Conservation (phyloP, 2,797 vertebrate genomes). For the Takifugu rubripes region DNA sequence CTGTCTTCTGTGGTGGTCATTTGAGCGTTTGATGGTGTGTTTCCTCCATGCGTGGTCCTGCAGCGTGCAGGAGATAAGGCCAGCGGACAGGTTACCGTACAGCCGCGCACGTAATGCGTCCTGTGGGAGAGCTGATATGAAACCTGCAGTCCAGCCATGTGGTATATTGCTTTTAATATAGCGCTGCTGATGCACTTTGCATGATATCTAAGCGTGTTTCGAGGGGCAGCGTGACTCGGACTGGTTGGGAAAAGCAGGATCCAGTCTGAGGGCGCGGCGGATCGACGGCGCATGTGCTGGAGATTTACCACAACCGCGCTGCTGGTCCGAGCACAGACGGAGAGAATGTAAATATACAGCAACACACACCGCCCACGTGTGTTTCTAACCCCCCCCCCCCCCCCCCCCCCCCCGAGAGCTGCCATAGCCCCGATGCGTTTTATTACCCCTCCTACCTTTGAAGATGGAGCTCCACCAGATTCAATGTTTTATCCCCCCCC, state of each 20-base stretch:
- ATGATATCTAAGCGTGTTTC: slow-evolving; percentile 50
- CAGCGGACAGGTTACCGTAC: slow-evolving; percentile 54
- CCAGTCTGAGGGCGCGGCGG: slow-evolving; percentile 7
- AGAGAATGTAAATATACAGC: too few species aligned
- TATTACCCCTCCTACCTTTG: slow-evolving; percentile 11
- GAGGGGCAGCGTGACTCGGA: slow-evolving; percentile 41
- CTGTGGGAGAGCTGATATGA: slow-evolving; percentile 57
- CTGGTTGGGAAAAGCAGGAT: slow-evolving; percentile 50
- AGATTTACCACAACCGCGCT: slow-evolving; percentile 16
- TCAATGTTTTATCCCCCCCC: too few species aligned
- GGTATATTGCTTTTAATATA: slow-evolving; percentile 70
- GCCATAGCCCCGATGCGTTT: background rate
- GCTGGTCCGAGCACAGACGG: too few species aligned
- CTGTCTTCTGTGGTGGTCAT: background rate
- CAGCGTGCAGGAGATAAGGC: slow-evolving; percentile 48
- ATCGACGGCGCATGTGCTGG: slow-evolving; percentile 10
- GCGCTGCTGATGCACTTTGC: slow-evolving; percentile 47
- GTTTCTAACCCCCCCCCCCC: too few species aligned
- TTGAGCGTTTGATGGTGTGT: slow-evolving; percentile 2
- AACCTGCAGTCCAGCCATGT: slow-evolving; percentile 48
- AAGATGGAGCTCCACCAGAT: too few species aligned
- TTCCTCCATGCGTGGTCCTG: slow-evolving; percentile 4
- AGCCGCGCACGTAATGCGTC: slow-evolving; percentile 58
- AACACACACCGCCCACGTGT: too few species aligned
- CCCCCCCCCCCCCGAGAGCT: too few species aligned